Evolutionary conservation across 2,113 vertebrate species (phyloP).

Genomic region (Hemichromis elongatus): DNA sequence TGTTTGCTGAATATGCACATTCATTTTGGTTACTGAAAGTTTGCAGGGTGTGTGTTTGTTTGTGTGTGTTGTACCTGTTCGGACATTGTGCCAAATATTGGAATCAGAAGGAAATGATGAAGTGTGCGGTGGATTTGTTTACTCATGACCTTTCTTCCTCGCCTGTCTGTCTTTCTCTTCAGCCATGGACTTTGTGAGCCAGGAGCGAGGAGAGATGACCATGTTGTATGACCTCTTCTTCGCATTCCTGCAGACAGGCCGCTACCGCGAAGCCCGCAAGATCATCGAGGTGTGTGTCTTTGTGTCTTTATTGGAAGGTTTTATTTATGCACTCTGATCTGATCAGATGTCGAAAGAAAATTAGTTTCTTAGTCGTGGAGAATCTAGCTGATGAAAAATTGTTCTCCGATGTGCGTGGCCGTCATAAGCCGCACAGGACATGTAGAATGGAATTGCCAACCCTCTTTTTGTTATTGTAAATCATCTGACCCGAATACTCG

Average conservation of each 20-base stretch:
- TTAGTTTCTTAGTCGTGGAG: neutral
- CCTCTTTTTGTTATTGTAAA: slow-evolving; percentile 14
- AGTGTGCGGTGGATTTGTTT: slow-evolving; percentile 2
- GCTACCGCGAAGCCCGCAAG: slow-evolving; percentile 91
- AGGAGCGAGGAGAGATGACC: slow-evolving; percentile 86
- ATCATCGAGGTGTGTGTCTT: slow-evolving; percentile 90
- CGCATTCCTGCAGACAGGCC: slow-evolving; percentile 87
- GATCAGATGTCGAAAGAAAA: neutral
- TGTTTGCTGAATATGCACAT: slow-evolving; percentile 17
- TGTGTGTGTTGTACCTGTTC: slow-evolving; percentile 31
- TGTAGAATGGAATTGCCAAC: slow-evolving; percentile 2
- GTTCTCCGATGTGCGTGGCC: neutral
- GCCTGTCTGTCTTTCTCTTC: neutral
- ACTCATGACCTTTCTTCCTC: slow-evolving; percentile 9
- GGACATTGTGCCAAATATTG: slow-evolving; percentile 35
- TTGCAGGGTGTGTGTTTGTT: neutral
- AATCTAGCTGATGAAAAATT: neutral
- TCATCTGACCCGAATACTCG: slow-evolving; percentile 44
- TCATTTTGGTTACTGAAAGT: neutral
- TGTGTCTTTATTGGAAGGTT: neutral
- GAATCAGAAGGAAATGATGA: slow-evolving; percentile 9
- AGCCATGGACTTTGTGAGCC: slow-evolving; percentile 89
- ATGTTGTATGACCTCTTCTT: slow-evolving; percentile 95
- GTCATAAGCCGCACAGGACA: neutral
- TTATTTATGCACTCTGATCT: neutral